phyloP scores from a whole-genome alignment of 1,140 invertebrate species.

The Hirudo medicinalis region DNA sequence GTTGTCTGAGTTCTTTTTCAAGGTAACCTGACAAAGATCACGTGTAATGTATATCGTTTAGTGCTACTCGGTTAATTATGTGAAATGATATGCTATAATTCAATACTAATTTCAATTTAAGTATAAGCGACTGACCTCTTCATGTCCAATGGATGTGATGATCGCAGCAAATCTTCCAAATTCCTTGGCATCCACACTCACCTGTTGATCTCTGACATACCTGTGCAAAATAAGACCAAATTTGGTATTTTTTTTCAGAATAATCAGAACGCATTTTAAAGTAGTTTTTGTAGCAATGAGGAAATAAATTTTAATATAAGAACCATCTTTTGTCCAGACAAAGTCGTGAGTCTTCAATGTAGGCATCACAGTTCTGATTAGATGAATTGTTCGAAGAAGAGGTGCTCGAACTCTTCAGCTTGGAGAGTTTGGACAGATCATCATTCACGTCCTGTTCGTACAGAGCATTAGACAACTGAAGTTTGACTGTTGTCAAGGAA shows the following conservation, averaged over 20 bases:
- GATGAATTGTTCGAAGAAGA: not conserved
- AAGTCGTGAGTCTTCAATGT: not conserved
- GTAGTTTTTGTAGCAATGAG: no score
- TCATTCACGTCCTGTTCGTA: not conserved
- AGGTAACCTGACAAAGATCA: no score
- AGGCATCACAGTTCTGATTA: not conserved
- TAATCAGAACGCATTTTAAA: no score
- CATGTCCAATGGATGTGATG: slow-evolving; percentile 1
- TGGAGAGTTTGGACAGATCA: not conserved
- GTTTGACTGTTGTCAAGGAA: not conserved
- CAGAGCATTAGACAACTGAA: not conserved
- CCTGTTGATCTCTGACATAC: not conserved
- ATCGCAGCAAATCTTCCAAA: slow-evolving; percentile 3
- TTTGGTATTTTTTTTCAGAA: no score
- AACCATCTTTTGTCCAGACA: slow-evolving; percentile 6
- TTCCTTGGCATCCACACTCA: not conserved
- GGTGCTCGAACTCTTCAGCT: not conserved
- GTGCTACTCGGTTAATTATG: no score
- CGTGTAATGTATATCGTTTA: no score
- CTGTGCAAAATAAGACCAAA: not conserved
- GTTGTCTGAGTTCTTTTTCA: no score
- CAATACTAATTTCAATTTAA: no score
- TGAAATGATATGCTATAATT: no score
- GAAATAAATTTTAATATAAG: not conserved
- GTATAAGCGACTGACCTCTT: not conserved